These are phyloP conservation scores for Damaliscus lunatus DNA, from an alignment of 2,113 vertebrate species.

Conservation along the genomic window DNA sequence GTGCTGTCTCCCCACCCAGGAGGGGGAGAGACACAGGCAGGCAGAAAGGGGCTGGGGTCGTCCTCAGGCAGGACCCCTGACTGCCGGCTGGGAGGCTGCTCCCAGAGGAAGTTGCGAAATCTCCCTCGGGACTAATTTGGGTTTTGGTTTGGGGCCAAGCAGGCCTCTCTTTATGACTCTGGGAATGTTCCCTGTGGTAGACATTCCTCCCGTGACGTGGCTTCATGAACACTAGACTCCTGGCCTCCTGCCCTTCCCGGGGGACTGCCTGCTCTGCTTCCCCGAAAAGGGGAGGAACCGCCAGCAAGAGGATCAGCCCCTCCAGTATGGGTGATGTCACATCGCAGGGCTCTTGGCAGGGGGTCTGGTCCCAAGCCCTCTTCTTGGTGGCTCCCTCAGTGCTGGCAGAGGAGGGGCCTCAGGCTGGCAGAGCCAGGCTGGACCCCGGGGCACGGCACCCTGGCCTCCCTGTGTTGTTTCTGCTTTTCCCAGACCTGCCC, in stretches of 20 bases:
- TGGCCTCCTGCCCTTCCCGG: not conserved
- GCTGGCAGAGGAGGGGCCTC: not conserved
- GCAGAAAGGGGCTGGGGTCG: not conserved
- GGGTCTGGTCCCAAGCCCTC: not conserved
- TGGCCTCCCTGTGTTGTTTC: too few species aligned
- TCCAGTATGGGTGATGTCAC: not conserved
- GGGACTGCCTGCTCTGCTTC: not conserved
- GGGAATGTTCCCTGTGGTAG: not conserved
- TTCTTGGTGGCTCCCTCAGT: not conserved
- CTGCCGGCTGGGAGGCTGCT: not conserved
- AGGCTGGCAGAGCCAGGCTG: too few species aligned
- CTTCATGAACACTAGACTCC: not conserved
- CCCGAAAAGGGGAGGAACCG: not conserved
- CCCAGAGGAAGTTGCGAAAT: slow-evolving; percentile 49
- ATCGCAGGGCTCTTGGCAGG: not conserved
- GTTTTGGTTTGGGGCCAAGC: slow-evolving; percentile 28
- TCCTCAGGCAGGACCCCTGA: not conserved
- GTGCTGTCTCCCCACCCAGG: not conserved
- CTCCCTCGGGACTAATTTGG: slow-evolving; percentile 4
- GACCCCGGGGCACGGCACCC: not conserved
- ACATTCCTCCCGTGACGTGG: not conserved
- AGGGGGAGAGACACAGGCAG: not conserved
- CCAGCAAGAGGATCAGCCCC: not conserved
- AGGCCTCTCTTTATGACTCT: not conserved
- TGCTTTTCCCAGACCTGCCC: not conserved